A percentile compares a stretch with the other conserved stretches of the same genome.
Evolutionary conservation across 1,140 invertebrate species (phyloP).

Genomic region (Brachionus paranguensis): DNA sequence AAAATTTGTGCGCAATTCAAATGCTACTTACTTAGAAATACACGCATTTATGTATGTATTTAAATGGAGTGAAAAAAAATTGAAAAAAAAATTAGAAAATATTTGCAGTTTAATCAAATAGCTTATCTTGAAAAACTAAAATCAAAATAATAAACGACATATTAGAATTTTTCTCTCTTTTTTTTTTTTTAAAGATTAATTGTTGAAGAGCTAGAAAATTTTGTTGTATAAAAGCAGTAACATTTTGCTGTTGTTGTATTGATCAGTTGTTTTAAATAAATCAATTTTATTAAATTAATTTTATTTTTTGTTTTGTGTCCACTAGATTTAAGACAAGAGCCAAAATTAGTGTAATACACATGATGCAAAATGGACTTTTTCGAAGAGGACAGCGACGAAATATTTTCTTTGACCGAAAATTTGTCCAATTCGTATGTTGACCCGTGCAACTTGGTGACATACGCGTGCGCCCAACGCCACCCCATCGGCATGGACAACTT

Average conservation of each 20-base stretch:
- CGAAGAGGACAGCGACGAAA: background rate
- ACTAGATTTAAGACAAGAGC: too few relatives aligned
- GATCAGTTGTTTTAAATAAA: background rate
- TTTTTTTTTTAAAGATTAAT: background rate
- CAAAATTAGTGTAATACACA: background rate
- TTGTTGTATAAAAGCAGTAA: background rate
- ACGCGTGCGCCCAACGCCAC: background rate
- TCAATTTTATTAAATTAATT: too few relatives aligned
- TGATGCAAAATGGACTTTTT: slow-evolving; percentile 7
- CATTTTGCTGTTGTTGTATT: background rate
- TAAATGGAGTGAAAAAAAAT: too few relatives aligned
- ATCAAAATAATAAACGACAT: background rate
- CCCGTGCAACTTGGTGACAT: background rate
- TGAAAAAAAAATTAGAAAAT: background rate
- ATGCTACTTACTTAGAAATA: background rate
- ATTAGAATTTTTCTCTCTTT: background rate
- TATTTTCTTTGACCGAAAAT: slow-evolving; percentile 5
- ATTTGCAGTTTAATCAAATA: background rate
- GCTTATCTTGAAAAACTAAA: background rate
- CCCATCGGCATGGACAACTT: slow-evolving; percentile 39
- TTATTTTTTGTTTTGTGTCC: too few relatives aligned
- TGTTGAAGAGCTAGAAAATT: background rate
- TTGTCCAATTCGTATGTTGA: slow-evolving; percentile 12
- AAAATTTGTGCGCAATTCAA: background rate
- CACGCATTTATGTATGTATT: background rate